Conservation (phyloP, 2,113 vertebrate species). For the Bettongia penicillata region DNA sequence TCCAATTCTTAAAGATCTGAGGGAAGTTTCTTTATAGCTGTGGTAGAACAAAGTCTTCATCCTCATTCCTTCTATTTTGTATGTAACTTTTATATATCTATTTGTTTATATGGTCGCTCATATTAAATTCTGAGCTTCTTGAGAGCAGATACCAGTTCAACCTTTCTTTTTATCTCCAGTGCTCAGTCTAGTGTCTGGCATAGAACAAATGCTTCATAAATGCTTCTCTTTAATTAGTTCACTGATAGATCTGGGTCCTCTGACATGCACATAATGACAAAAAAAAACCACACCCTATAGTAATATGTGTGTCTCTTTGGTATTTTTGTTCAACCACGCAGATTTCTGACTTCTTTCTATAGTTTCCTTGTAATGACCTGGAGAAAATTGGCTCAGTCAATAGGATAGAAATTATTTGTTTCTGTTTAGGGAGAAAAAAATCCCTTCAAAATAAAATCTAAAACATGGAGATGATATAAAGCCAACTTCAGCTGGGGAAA, state of each 20-base stretch:
- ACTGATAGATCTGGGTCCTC: background rate
- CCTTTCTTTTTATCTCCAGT: background rate
- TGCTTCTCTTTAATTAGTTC: background rate
- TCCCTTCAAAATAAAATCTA: background rate
- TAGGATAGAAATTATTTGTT: background rate
- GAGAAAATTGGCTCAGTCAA: background rate
- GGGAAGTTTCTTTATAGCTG: background rate
- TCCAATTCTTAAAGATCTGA: background rate
- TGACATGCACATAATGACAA: background rate
- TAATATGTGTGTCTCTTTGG: background rate
- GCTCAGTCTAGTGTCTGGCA: background rate
- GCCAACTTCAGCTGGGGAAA: conserved; percentile 40
- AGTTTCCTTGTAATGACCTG: background rate
- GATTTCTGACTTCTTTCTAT: background rate
- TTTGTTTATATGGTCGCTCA: background rate
- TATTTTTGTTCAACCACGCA: background rate
- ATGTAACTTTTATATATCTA: background rate
- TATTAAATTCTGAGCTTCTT: background rate
- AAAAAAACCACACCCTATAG: background rate
- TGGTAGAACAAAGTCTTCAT: background rate
- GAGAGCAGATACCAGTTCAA: background rate
- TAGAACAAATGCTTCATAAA: background rate
- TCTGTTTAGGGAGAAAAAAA: background rate
- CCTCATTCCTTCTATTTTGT: background rate
- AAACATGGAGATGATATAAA: conserved; percentile 9